A percentile compares a stretch with the other conserved stretches of the same genome.
Evolutionary conservation across 1,140 invertebrate genomes (phyloP).

Genomic region (Trissolcus basalis): DNA sequence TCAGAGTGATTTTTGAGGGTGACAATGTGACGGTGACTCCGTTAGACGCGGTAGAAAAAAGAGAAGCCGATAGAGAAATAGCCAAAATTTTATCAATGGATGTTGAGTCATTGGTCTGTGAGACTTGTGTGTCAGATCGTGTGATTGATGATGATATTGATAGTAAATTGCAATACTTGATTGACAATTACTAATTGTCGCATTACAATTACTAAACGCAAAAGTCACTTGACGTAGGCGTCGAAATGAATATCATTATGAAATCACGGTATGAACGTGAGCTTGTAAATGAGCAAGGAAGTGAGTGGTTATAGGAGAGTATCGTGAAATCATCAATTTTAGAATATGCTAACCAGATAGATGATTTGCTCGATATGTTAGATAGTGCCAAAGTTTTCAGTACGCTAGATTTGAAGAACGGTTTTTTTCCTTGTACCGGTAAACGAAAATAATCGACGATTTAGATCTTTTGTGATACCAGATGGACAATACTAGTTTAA

Average conservation of each 20-base stretch:
- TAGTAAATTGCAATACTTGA: too few relatives aligned
- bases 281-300: constrained; percentile 11
- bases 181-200: constrained; percentile 15
- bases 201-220: constrained; percentile 9
- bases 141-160: too few relatives aligned
- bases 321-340: background rate
- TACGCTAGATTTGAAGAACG: constrained; percentile 13
- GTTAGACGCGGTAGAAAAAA: too few relatives aligned
- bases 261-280: constrained; percentile 10
- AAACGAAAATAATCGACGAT: background rate
- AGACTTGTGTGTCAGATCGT: too few relatives aligned
- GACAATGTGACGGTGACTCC: too few relatives aligned
- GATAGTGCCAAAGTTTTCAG: constrained; percentile 12
- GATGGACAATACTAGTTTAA: constrained; percentile 2
- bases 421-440: constrained; percentile 18
- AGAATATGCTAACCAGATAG: constrained; percentile 9
- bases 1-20: constrained; percentile 2
- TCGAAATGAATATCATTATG: background rate
- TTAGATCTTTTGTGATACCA: constrained; percentile 8
- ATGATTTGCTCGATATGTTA: constrained; percentile 17
- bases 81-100: too few relatives aligned
- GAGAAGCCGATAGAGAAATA: too few relatives aligned
- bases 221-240: constrained; percentile 8
- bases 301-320: constrained; percentile 4
- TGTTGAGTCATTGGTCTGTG: too few relatives aligned